Evolutionary conservation across 2,888 invertebrate genomes (phyloP).

Genomic region (Eucriotettix oculatus): DNA sequence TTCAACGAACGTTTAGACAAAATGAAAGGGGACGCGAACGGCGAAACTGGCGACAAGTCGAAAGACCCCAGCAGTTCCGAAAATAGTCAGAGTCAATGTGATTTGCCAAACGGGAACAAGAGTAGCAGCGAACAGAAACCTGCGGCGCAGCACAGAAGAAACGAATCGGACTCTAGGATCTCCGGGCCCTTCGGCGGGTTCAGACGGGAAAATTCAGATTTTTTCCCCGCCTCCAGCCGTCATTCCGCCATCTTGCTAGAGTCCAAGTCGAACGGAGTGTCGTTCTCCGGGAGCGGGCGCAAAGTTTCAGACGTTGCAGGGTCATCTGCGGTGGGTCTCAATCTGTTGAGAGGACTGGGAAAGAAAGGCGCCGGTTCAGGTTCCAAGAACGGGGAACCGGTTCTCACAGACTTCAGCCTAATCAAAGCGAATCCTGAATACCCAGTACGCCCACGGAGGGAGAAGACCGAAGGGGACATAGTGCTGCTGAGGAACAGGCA

Average conservation of each 20-base stretch:
- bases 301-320: slow-evolving; percentile 18
- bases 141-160: slow-evolving; percentile 42
- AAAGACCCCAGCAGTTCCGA: slow-evolving; percentile 1
- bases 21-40: slow-evolving; percentile 27
- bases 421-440: slow-evolving; percentile 32
- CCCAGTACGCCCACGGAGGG: slow-evolving; percentile 52
- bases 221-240: slow-evolving; percentile 55
- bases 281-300: slow-evolving; percentile 9
- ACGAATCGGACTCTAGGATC: slow-evolving; percentile 55
- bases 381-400: slow-evolving; percentile 37
- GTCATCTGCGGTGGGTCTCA: slow-evolving; percentile 2
- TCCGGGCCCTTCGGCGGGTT: slow-evolving; percentile 49
- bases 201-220: slow-evolving; percentile 69
- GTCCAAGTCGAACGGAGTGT: slow-evolving; percentile 25
- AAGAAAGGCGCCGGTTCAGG: slow-evolving; percentile 27
- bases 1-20: slow-evolving; percentile 27
- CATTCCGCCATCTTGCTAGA: slow-evolving; percentile 56
- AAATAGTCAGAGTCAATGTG: slow-evolving; percentile 1
- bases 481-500: slow-evolving; percentile 49
- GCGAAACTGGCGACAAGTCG: slow-evolving; percentile 1
- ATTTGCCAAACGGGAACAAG: background rate
- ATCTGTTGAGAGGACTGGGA: background rate
- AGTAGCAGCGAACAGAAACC: background rate
- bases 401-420: slow-evolving; percentile 51
- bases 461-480: slow-evolving; percentile 81